Conservation (phyloP, 2,797 vertebrate genomes). For the Neosalanx taihuensis region DNA sequence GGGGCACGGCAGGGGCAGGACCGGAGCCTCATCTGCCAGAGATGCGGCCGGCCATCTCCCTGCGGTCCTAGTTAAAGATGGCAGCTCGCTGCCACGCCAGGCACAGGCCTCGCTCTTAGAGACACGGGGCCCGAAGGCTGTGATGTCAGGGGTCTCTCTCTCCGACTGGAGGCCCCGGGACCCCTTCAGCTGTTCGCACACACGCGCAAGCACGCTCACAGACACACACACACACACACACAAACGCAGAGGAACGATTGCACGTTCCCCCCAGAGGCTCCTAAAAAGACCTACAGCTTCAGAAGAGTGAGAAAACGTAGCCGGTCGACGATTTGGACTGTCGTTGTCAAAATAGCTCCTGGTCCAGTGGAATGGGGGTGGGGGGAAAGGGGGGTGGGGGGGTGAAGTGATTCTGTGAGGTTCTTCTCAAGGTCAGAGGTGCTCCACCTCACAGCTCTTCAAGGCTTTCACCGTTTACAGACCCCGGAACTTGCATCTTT, state of each 20-base stretch:
- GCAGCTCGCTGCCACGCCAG: conserved; percentile 51
- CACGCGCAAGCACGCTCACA: conserved; percentile 17
- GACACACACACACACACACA: conserved; percentile 1
- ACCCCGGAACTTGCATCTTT: background rate
- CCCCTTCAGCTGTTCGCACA: conserved; percentile 35
- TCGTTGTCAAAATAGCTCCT: conserved; percentile 63
- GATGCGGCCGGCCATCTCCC: conserved; percentile 60
- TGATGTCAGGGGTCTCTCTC: conserved; percentile 50
- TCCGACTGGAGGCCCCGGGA: conserved; percentile 33
- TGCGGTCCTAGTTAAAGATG: conserved; percentile 66
- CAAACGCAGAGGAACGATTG: conserved; percentile 18
- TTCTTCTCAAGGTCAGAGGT: conserved; percentile 61
- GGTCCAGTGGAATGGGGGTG: conserved; percentile 25
- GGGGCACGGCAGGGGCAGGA: conserved; percentile 28
- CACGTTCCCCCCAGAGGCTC: conserved; percentile 22
- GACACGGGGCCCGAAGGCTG: conserved; percentile 42
- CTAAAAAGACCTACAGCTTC: conserved; percentile 45
- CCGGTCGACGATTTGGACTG: conserved; percentile 57
- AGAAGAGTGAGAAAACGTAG: conserved; percentile 56
- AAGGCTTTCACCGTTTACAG: conserved; percentile 41
- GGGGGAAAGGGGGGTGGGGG: conserved; percentile 4
- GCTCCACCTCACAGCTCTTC: conserved; percentile 47
- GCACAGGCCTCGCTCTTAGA: conserved; percentile 13
- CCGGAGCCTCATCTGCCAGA: conserved; percentile 26
- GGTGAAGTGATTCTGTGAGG: conserved; percentile 54